These are phyloP conservation scores for Diorhabda carinulata DNA, from an alignment of 1,140 invertebrate genomes.

Conservation along the genomic window DNA sequence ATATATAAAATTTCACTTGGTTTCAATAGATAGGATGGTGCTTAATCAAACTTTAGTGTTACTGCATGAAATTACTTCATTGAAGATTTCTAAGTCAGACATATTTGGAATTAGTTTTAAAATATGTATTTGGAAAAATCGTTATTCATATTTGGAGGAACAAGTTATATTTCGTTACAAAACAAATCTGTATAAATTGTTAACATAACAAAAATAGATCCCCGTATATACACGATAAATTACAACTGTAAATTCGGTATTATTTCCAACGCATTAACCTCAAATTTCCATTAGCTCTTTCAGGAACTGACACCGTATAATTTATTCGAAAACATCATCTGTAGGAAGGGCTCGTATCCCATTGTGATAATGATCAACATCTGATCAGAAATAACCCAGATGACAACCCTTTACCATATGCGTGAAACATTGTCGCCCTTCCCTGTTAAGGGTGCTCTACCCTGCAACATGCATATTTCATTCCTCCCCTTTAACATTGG, in stretches of 20 bases:
- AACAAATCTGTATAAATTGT: constrained; percentile 11
- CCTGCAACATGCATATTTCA: constrained; percentile 24
- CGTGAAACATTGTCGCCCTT: constrained; percentile 25
- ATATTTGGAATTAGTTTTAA: too few species aligned
- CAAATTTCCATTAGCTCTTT: constrained; percentile 32
- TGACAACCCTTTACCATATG: constrained; percentile 18
- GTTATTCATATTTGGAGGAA: too few species aligned
- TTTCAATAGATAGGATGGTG: too few species aligned
- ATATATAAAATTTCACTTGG: too few species aligned
- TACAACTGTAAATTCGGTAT: constrained; percentile 26
- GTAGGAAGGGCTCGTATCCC: constrained; percentile 6
- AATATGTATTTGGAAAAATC: too few species aligned
- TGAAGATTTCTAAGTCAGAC: too few species aligned
- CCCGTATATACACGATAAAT: constrained; percentile 19
- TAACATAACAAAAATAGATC: constrained; percentile 8
- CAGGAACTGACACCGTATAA: constrained; percentile 20
- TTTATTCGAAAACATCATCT: constrained; percentile 25
- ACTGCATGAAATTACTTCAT: too few species aligned
- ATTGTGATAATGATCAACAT: constrained; percentile 18
- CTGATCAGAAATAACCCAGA: constrained; percentile 11
- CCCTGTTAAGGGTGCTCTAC: constrained; percentile 18
- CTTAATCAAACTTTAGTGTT: too few species aligned
- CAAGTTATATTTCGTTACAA: constrained; percentile 2
- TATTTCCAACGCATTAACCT: constrained; percentile 30
- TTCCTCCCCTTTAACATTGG: constrained; percentile 20